Evolutionary conservation across 30 jellyfish, hydroid and myxozoan genomes (phyloP), one percentile per base, ranked within the genome.

Genomic region (Aurelia sp.): DNA sequence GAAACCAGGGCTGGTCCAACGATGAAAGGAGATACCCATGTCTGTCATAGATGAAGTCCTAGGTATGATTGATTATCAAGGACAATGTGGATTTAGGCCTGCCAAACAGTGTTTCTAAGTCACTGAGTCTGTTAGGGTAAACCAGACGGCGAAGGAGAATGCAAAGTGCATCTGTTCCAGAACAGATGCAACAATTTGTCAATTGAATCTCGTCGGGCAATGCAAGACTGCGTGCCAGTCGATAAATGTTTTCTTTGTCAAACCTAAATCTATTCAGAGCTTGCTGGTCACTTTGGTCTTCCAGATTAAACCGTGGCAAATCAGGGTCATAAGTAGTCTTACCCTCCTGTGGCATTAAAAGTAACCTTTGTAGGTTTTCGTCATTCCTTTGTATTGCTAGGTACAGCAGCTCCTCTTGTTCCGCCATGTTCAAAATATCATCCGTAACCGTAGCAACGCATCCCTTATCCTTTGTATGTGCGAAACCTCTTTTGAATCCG

Each of bases 1-100:
- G 35, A 63, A 63, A 63, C 74, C 74, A 63, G 37, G 74, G 74
- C 74, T 63, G 74, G 74, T 63, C 74, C 37, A 63, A 63, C 74
- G 37, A 13, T 63, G 51, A 63, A 20, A 63, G 74, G 37, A 63
- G 74, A 63, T 63, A 63, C 50, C 74, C 74, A 63, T 63, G 74
- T 44, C 74, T 63, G 74, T 63, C 74, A 17, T 63, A 63, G 23
- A 63, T 63, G 74, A 63, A 63, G 37, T 63, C 74, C 74, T 4
- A 63, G 13, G 23, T 63, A 10, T 63, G 37, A 63, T 63, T 63
- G 37, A 16, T 44, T 13, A 63, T 63, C 37, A 63, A 44, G 74
- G 74, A 19, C 74, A 63, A 63, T 63, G 74, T 20, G 35, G 74
- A 63, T 63, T 63, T 63, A 63, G 74, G 74, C 37, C 74, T 63